Conservation (phyloP, 30 jellyfish, hydroid and myxozoan genomes). For the Haliclystus octoradiatus region DNA sequence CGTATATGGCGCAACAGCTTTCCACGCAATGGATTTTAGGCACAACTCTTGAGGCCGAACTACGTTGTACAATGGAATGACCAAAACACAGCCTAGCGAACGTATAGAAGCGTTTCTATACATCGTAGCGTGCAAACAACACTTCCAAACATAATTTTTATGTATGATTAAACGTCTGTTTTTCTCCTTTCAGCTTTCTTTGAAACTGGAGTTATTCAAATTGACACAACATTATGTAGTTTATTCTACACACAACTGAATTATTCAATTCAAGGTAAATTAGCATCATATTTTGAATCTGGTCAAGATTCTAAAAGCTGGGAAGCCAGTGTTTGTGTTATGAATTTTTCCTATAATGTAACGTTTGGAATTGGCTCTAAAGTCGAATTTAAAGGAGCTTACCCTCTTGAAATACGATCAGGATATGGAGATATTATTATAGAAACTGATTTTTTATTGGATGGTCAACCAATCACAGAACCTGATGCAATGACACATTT, state of each 20-base stretch:
- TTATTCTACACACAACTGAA: background rate
- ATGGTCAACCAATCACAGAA: background rate
- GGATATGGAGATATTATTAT: slow-evolving; percentile 14
- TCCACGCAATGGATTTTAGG: no score
- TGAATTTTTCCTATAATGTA: slow-evolving; percentile 5
- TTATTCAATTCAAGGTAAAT: background rate
- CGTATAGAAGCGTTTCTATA: no score
- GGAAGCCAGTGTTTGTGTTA: slow-evolving; percentile 4
- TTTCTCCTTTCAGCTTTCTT: background rate
- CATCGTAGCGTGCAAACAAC: no score
- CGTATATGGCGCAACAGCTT: no score
- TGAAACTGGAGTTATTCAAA: background rate
- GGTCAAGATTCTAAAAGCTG: background rate
- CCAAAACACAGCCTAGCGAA: no score
- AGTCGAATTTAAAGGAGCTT: slow-evolving; percentile 5
- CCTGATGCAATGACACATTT: background rate
- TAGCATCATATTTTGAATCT: background rate
- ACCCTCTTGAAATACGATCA: slow-evolving; percentile 19
- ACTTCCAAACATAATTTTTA: no score
- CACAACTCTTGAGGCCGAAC: no score
- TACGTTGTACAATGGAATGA: no score
- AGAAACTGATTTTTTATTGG: slow-evolving; percentile 5
- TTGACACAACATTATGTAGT: background rate
- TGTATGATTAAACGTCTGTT: no score
- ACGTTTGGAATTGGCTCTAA: background rate